A percentile compares a stretch with the other conserved stretches of the same genome.
These are phyloP conservation scores for Condylostylus longicornis DNA, from an alignment of 1,140 invertebrate species.

Conservation along the genomic window DNA sequence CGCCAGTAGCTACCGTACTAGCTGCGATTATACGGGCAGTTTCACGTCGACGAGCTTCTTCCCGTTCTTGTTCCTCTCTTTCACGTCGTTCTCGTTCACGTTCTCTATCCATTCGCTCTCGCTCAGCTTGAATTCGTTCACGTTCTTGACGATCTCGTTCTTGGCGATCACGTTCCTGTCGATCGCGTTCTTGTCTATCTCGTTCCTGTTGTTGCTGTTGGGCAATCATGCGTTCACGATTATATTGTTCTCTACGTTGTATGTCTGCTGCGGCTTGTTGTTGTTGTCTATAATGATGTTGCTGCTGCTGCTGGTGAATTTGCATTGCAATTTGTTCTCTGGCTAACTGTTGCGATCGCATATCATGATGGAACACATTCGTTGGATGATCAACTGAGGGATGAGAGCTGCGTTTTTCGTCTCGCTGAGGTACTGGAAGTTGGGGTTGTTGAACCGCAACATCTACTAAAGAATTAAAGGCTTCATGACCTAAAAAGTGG, in stretches of 20 bases:
- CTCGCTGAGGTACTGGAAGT: slow-evolving; percentile 53
- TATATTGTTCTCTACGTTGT: slow-evolving; percentile 20
- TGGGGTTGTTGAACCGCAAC: slow-evolving; percentile 71
- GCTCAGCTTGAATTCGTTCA: slow-evolving; percentile 20
- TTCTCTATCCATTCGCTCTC: slow-evolving; percentile 22
- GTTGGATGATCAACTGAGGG: slow-evolving; percentile 6
- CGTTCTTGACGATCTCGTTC: slow-evolving; percentile 15
- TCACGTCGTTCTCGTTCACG: slow-evolving; percentile 26
- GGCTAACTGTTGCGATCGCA: slow-evolving; percentile 16
- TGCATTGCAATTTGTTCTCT: slow-evolving; percentile 12
- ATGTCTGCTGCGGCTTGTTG: slow-evolving; percentile 15
- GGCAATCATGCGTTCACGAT: slow-evolving; percentile 19
- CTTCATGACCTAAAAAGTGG: slow-evolving; percentile 48
- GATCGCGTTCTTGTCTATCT: slow-evolving; percentile 5
- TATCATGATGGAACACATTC: slow-evolving; percentile 17
- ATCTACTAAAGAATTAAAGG: slow-evolving; percentile 70
- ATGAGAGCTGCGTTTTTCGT: slow-evolving; percentile 14
- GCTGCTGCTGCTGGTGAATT: slow-evolving; percentile 32
- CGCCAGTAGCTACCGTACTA: slow-evolving; percentile 8
- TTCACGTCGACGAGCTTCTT: slow-evolving; percentile 17
- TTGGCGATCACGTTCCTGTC: slow-evolving; percentile 19
- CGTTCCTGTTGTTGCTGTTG: slow-evolving; percentile 1
- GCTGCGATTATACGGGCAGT: slow-evolving; percentile 18
- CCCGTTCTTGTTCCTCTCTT: slow-evolving; percentile 26
- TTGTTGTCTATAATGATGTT: slow-evolving; percentile 21